A percentile compares a stretch with the other conserved stretches of the same genome.
Evolutionary conservation across 1,140 invertebrate species (phyloP).

Genomic region (Saccostrea glomerata): DNA sequence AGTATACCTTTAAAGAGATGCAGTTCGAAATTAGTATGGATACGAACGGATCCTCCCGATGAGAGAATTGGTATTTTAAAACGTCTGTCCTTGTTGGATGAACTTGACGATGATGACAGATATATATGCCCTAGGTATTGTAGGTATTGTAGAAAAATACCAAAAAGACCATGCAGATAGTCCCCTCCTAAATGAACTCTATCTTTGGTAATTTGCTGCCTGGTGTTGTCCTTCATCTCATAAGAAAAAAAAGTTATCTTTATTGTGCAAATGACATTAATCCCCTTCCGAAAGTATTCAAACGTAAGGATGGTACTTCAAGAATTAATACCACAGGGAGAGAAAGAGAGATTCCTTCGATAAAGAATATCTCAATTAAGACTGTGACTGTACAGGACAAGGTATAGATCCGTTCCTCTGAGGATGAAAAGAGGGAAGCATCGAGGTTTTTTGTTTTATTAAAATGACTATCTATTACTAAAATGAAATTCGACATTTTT

Average conservation of each 20-base stretch:
- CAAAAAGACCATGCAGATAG: slow-evolving; percentile 39
- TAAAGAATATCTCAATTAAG: too few relatives aligned
- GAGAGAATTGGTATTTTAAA: slow-evolving; percentile 45
- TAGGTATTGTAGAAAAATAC: slow-evolving; percentile 57
- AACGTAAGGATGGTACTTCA: background rate
- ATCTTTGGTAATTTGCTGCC: slow-evolving; percentile 50
- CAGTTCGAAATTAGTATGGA: slow-evolving; percentile 47
- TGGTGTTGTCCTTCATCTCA: background rate
- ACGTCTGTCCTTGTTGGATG: slow-evolving; percentile 1
- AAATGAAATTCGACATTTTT: too few relatives aligned
- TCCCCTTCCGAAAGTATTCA: background rate
- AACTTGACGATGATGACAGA: slow-evolving; percentile 52
- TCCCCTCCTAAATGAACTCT: slow-evolving; percentile 34
- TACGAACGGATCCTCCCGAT: slow-evolving; percentile 51
- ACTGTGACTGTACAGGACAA: too few relatives aligned
- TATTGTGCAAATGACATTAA: background rate
- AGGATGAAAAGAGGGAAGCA: too few relatives aligned
- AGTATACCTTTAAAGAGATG: slow-evolving; percentile 55
- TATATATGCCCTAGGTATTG: slow-evolving; percentile 40
- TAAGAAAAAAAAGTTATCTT: background rate
- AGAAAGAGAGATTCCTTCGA: too few relatives aligned
- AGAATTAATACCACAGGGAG: too few relatives aligned
- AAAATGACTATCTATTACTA: too few relatives aligned
- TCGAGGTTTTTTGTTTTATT: too few relatives aligned
- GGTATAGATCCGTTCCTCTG: too few relatives aligned